Conservation (phyloP, 2,888 invertebrate species). For the Lasioglossum oenotherae region DNA sequence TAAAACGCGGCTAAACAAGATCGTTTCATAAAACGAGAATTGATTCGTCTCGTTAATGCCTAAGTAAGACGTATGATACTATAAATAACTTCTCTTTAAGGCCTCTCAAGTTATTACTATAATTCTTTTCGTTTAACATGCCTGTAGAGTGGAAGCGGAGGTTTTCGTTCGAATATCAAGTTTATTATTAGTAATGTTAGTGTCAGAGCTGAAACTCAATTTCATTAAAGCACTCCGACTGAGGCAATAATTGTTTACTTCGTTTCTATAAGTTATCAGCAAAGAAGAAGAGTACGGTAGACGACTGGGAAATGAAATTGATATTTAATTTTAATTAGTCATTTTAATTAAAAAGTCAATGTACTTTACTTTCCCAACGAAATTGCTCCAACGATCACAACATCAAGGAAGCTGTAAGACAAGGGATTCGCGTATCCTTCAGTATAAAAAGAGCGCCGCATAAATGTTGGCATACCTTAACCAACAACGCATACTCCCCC, state of each 20-base stretch:
- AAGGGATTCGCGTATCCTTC: not conserved
- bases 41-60: slow-evolving; percentile 13
- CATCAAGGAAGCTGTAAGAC: not conserved
- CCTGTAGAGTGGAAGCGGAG: not conserved
- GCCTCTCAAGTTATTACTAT: not conserved
- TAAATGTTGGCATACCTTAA: not conserved
- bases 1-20: slow-evolving; percentile 8
- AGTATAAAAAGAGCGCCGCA: not conserved
- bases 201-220: not conserved
- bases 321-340: not conserved
- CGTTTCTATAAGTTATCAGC: not conserved
- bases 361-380: not conserved
- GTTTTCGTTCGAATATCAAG: not conserved
- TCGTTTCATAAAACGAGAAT: not conserved
- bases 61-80: not conserved
- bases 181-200: not conserved
- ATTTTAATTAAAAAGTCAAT: not conserved
- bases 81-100: not conserved
- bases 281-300: not conserved
- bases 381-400: not conserved
- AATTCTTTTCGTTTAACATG: not conserved
- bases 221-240: not conserved
- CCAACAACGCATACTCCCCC: not conserved
- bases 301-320: not conserved
- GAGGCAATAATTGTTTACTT: not conserved